Evolutionary conservation across 2,888 invertebrate genomes (phyloP).

Genomic region (Bombylius major): DNA sequence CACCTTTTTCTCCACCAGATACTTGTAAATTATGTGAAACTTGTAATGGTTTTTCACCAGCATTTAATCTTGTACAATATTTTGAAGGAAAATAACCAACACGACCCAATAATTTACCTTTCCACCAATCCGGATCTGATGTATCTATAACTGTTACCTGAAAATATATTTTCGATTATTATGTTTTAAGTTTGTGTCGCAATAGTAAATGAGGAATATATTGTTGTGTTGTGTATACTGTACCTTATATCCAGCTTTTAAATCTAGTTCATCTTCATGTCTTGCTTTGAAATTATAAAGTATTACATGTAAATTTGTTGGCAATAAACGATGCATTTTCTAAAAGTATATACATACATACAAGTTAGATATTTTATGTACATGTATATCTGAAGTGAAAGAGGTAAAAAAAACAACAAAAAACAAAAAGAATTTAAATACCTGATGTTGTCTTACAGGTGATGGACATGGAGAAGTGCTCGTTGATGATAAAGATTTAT

Average conservation of each 20-base stretch:
- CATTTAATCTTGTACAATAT: conserved; percentile 80
- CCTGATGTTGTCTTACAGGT: conserved; percentile 50
- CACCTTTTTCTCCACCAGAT: conserved; percentile 58
- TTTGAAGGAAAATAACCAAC: conserved; percentile 91
- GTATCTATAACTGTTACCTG: conserved; percentile 88
- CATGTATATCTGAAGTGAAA: too few species aligned
- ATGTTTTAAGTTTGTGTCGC: too few species aligned
- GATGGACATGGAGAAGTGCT: conserved; percentile 91
- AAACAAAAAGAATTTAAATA: conserved; percentile 7
- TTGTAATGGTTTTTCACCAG: conserved; percentile 82
- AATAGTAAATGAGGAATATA: too few species aligned
- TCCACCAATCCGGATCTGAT: conserved; percentile 95
- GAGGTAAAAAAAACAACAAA: not conserved
- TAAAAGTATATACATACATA: conserved; percentile 26
- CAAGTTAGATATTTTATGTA: too few species aligned
- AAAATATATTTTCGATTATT: too few species aligned
- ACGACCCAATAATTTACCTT: conserved; percentile 83
- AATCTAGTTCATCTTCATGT: conserved; percentile 85
- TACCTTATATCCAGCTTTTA: conserved; percentile 74
- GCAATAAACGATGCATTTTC: conserved; percentile 74
- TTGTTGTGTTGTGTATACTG: too few species aligned
- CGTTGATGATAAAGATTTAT: conserved; percentile 81
- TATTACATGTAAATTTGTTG: conserved; percentile 86
- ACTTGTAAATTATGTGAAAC: conserved; percentile 80
- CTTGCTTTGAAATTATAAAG: conserved; percentile 91